phyloP scores from a whole-genome alignment of 2,888 invertebrate genomes.

The Ophioninae sp. region DNA sequence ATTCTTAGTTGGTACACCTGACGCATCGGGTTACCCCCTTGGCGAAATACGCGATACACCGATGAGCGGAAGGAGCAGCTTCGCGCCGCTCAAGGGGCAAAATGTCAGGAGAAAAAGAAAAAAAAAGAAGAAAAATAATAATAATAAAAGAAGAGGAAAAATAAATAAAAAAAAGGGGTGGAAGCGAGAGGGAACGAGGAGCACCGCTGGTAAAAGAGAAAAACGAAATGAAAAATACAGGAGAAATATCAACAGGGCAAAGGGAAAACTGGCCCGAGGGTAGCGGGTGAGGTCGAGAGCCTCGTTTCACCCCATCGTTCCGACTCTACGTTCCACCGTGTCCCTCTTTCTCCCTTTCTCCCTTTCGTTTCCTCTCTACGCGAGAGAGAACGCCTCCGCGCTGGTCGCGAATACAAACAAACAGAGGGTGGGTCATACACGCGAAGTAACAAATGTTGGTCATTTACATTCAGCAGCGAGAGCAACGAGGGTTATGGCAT shows the following conservation, averaged over 20 bases:
- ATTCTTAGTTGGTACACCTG: constrained; percentile 24
- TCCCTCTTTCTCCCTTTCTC: constrained; percentile 30
- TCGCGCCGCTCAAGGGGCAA: constrained; percentile 1
- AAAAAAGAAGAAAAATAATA: too few relatives aligned
- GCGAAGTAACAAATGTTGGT: constrained; percentile 79
- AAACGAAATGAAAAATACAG: constrained; percentile 55
- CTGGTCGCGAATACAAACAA: constrained; percentile 75
- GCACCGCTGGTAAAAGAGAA: constrained; percentile 42
- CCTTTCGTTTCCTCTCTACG: constrained; percentile 12
- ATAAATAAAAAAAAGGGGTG: constrained; percentile 45
- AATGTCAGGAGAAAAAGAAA: constrained; percentile 35
- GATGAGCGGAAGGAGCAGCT: neutral
- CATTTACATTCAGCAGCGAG: constrained; percentile 79
- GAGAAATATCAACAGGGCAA: constrained; percentile 46
- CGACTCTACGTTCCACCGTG: constrained; percentile 20
- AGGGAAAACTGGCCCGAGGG: constrained; percentile 57
- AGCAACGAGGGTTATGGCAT: constrained; percentile 61
- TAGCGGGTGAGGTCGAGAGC: constrained; percentile 58
- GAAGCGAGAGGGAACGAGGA: constrained; percentile 59
- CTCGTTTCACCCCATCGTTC: constrained; percentile 56
- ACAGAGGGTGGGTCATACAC: constrained; percentile 75
- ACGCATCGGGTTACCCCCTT: constrained; percentile 39
- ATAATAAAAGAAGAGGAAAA: constrained; percentile 44
- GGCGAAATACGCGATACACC: constrained; percentile 15
- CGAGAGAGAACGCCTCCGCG: constrained; percentile 58